These are phyloP conservation scores for Phylloscopus collybita DNA, from an alignment of 2,797 vertebrate genomes.

Conservation along the genomic window DNA sequence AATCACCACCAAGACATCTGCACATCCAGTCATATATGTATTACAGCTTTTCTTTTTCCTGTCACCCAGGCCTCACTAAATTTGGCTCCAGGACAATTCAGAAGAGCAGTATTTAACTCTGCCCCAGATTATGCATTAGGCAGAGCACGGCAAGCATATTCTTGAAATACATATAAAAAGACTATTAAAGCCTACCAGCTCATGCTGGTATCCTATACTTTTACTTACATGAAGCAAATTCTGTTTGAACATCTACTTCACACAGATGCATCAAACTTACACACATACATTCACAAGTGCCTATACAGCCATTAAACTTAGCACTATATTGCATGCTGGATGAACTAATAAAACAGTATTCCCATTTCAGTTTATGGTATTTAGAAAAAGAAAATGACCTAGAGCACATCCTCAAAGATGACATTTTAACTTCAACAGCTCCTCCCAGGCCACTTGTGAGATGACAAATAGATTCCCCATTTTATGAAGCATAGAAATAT, in stretches of 20 bases:
- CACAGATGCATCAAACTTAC: not conserved
- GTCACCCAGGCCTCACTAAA: not conserved
- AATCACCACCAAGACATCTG: not conserved
- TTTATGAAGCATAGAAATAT: not conserved
- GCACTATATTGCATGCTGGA: not conserved
- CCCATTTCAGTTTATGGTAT: not conserved
- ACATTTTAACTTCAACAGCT: not conserved
- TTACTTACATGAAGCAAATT: not conserved
- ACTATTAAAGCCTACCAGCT: not conserved
- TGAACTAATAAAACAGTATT: not conserved
- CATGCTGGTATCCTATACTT: not conserved
- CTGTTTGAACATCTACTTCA: not conserved
- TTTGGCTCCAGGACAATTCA: not conserved
- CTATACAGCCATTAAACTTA: not conserved
- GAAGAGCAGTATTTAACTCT: not conserved
- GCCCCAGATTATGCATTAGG: not conserved
- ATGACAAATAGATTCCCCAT: not conserved
- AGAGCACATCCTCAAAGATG: not conserved
- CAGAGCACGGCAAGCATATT: not conserved
- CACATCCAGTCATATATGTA: not conserved
- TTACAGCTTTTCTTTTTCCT: not conserved
- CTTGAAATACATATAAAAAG: not conserved
- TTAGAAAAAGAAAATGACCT: not conserved
- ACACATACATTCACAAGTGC: rapidly evolving
- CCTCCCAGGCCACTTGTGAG: not conserved